These are phyloP conservation scores for Calliphora vomitoria DNA, from an alignment of 2,888 invertebrate species.

Conservation along the genomic window DNA sequence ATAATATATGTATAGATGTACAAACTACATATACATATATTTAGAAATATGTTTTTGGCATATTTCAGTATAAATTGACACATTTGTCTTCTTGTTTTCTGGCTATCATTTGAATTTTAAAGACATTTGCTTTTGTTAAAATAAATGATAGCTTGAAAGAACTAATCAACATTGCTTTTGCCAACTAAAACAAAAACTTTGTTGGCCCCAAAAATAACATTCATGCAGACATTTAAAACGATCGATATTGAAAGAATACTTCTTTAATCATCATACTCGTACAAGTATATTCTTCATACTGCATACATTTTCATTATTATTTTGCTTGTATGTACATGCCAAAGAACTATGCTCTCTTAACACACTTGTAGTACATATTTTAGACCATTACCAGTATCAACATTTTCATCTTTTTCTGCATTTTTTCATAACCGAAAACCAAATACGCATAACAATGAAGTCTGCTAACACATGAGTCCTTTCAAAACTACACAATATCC, in stretches of 20 bases:
- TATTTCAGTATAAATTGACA: constrained; percentile 2
- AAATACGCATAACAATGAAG: constrained; percentile 65
- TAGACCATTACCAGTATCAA: constrained; percentile 50
- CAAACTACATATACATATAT: neutral
- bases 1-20: no score
- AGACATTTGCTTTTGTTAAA: neutral
- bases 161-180: constrained; percentile 32
- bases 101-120: neutral
- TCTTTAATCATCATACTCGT: constrained; percentile 47
- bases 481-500: constrained; percentile 13
- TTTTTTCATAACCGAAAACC: constrained; percentile 53
- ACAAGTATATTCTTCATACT: constrained; percentile 4
- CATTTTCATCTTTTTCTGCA: constrained; percentile 39
- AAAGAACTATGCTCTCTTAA: constrained; percentile 33
- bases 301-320: constrained; percentile 49
- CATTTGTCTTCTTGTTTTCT: neutral
- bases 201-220: neutral
- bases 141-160: neutral
- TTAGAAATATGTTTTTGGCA: neutral
- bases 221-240: neutral
- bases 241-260: constrained; percentile 48
- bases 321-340: constrained; percentile 6
- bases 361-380: constrained; percentile 40
- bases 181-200: constrained; percentile 43
- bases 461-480: constrained; percentile 52